phyloP scores from a whole-genome alignment of 2,888 invertebrate species.

The Scaptomyza tumidula region DNA sequence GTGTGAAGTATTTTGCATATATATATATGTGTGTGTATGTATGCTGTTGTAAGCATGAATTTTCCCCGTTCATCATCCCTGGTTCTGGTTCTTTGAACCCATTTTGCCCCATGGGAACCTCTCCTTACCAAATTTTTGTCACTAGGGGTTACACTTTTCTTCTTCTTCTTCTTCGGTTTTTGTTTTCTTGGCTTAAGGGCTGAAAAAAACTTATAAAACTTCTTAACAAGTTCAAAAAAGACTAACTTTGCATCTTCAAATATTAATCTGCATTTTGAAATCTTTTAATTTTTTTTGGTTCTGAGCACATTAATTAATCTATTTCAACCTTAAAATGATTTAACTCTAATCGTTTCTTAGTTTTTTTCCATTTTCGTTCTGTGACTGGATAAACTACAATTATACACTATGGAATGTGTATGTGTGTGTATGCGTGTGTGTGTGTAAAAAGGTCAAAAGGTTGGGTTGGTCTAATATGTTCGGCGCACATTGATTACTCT shows the following conservation, averaged over 20 bases:
- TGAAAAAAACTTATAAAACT: background rate
- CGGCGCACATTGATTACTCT: conserved; percentile 28
- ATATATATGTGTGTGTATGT: conserved; percentile 23
- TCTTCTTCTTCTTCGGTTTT: background rate
- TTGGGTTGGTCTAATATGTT: conserved; percentile 7
- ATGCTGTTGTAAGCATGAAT: background rate
- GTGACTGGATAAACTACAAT: conserved; percentile 3
- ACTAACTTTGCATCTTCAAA: background rate
- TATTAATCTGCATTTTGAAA: background rate
- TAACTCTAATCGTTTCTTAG: conserved; percentile 2
- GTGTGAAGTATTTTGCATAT: conserved; percentile 47
- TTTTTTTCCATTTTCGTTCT: background rate
- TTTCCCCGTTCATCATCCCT: background rate
- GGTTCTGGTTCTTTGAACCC: conserved; percentile 28
- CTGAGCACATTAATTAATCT: conserved; percentile 7
- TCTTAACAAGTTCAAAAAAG: background rate
- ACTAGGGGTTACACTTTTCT: conserved; percentile 1
- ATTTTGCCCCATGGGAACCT: conserved; percentile 19
- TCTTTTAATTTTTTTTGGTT: background rate
- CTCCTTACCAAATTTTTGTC: conserved; percentile 5
- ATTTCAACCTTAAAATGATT: background rate
- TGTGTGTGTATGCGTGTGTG: conserved; percentile 21
- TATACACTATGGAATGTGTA: conserved; percentile 5
- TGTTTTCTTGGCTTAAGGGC: background rate
- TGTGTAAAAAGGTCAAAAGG: conserved; percentile 30